Evolutionary conservation across 2,888 invertebrate species (phyloP).

Genomic region (Caenorhabditis doughertyi): DNA sequence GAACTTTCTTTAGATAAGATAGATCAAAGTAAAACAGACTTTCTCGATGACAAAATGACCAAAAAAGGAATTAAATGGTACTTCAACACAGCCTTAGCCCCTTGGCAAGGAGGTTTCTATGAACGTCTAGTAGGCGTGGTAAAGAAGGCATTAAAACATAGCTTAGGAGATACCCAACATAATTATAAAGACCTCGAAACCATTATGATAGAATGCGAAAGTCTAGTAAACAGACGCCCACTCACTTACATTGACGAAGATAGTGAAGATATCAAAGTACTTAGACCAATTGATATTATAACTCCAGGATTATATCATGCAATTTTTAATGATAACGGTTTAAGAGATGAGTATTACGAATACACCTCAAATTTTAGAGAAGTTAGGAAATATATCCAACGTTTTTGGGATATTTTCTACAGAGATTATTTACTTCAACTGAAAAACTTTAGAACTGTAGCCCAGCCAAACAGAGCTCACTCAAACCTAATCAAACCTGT

Average conservation of each 20-base stretch:
- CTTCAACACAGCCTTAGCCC: no score
- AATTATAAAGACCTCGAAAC: conserved; percentile 16
- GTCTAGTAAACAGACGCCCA: conserved; percentile 14
- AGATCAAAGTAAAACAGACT: no score
- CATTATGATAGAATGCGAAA: conserved; percentile 1
- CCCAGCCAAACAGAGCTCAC: not conserved
- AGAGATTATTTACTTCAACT: conserved; percentile 1
- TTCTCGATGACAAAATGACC: no score
- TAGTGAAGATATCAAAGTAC: not conserved
- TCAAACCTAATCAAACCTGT: not conserved
- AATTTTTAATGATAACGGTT: not conserved
- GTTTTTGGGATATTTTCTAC: conserved; percentile 8
- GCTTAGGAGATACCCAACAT: not conserved
- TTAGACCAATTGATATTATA: conserved; percentile 20
- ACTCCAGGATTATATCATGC: not conserved
- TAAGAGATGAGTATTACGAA: no score
- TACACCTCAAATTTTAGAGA: not conserved
- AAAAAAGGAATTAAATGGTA: no score
- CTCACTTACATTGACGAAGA: conserved; percentile 8
- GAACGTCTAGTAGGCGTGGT: conserved; percentile 15
- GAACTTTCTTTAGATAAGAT: no score
- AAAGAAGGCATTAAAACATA: conserved; percentile 13
- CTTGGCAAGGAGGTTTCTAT: conserved; percentile 36
- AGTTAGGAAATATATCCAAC: not conserved
- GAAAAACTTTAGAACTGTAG: not conserved